Percentiles rank a stretch among this genome's conserved stretches.
Conservation (phyloP, 2,797 vertebrate species). For the Thunnus albacares region DNA sequence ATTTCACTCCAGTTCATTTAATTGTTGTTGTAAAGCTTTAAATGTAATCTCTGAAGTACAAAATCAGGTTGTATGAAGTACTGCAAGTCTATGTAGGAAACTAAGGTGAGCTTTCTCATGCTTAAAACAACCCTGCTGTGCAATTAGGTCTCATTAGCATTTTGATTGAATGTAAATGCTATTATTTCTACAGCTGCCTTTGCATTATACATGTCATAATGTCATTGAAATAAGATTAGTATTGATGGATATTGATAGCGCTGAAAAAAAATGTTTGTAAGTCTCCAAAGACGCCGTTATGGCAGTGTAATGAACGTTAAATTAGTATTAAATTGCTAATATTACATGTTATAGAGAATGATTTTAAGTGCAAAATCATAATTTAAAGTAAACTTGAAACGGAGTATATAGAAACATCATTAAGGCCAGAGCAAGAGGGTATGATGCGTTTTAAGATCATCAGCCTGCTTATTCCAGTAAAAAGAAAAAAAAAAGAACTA, state of each 20-base stretch:
- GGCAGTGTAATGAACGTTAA: constrained; percentile 15
- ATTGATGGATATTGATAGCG: constrained; percentile 45
- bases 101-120: constrained; percentile 25
- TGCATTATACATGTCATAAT: constrained; percentile 66
- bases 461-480: neutral
- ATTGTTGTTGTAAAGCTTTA: neutral
- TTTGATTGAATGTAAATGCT: constrained; percentile 78
- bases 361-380: neutral
- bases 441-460: neutral
- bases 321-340: neutral
- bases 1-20: neutral
- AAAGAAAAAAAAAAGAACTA: neutral
- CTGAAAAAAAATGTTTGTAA: constrained; percentile 6
- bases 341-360: neutral
- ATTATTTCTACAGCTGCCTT: constrained; percentile 66
- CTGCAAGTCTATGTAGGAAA: neutral
- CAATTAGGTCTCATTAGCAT: constrained; percentile 78
- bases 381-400: neutral
- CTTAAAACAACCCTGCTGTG: constrained; percentile 56
- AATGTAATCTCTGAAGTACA: neutral
- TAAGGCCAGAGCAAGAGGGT: neutral
- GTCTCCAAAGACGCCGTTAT: neutral
- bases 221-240: constrained; percentile 50
- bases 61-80: neutral
- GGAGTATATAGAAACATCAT: neutral